phyloP scores from a whole-genome alignment of 1,140 invertebrate species.

The Drosophila lacteicornis region DNA sequence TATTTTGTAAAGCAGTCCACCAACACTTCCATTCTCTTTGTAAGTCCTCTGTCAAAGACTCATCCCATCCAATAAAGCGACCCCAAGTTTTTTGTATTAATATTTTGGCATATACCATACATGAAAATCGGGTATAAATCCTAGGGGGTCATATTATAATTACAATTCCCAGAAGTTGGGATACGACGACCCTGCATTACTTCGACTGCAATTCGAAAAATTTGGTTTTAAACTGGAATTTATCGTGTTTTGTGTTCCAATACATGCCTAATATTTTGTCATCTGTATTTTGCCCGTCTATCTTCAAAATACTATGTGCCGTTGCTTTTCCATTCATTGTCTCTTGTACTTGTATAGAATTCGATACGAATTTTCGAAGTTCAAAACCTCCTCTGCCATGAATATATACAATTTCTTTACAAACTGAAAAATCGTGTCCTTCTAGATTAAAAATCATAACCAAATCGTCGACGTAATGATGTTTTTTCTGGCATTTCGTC shows the following conservation, averaged over 20 bases:
- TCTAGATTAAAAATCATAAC: background rate
- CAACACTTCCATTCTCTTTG: too few relatives aligned
- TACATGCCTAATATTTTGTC: slow-evolving; percentile 3
- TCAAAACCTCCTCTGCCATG: background rate
- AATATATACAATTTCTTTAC: background rate
- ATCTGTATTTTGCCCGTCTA: slow-evolving; percentile 2
- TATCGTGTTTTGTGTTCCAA: background rate
- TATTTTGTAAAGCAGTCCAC: too few relatives aligned
- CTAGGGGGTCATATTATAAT: too few relatives aligned
- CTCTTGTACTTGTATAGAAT: background rate
- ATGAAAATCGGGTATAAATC: too few relatives aligned
- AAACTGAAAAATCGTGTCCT: background rate
- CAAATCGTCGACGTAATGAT: background rate
- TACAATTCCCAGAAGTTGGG: too few relatives aligned
- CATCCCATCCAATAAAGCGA: too few relatives aligned
- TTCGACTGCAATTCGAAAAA: too few relatives aligned
- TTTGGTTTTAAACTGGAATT: too few relatives aligned
- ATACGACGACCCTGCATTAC: too few relatives aligned
- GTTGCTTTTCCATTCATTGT: background rate
- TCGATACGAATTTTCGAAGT: background rate
- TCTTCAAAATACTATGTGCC: background rate
- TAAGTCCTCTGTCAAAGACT: too few relatives aligned
- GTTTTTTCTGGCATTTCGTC: background rate
- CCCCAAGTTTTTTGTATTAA: too few relatives aligned
- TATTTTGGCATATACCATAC: too few relatives aligned